phyloP scores from a whole-genome alignment of 1,140 invertebrate species.

The Ridgeia piscesae region DNA sequence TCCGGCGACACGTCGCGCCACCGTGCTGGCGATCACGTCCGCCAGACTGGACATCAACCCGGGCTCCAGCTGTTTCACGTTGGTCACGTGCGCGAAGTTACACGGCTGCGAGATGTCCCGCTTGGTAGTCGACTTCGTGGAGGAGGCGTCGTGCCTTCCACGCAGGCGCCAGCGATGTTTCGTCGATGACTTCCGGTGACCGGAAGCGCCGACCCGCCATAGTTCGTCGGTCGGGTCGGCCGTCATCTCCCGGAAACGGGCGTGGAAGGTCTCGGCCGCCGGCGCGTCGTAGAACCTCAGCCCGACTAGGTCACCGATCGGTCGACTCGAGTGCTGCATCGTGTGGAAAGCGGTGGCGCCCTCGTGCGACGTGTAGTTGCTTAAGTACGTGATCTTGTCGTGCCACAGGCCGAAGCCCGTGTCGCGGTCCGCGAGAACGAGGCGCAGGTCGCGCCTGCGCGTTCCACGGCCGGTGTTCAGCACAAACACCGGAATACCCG shows the following conservation, averaged over 20 bases:
- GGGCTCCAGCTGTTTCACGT: conserved; percentile 10
- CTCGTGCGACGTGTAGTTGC: conserved; percentile 11
- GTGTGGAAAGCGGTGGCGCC: neutral
- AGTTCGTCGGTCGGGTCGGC: conserved; percentile 26
- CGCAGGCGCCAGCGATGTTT: conserved; percentile 10
- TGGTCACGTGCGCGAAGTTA: conserved; percentile 24
- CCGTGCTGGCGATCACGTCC: neutral
- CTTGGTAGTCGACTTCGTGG: neutral
- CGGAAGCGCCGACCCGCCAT: conserved; percentile 14
- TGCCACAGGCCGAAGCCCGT: conserved; percentile 25
- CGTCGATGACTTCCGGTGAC: neutral
- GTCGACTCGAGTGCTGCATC: neutral
- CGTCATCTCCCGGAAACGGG: conserved; percentile 14
- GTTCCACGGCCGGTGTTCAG: conserved; percentile 23
- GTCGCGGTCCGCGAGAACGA: conserved; percentile 20
- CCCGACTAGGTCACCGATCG: neutral
- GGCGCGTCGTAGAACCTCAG: neutral
- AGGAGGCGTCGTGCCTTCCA: neutral
- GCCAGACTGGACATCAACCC: neutral
- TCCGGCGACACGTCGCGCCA: neutral
- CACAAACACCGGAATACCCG: conserved; percentile 22
- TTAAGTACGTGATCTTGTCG: conserved; percentile 25
- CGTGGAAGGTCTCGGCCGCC: conserved; percentile 18
- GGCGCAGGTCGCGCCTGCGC: conserved; percentile 6
- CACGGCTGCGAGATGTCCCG: conserved; percentile 22